Percentiles rank a stretch among this genome's conserved stretches.
Evolutionary conservation across 1,140 invertebrate genomes (phyloP).

Genomic region (Ceratitis capitata): DNA sequence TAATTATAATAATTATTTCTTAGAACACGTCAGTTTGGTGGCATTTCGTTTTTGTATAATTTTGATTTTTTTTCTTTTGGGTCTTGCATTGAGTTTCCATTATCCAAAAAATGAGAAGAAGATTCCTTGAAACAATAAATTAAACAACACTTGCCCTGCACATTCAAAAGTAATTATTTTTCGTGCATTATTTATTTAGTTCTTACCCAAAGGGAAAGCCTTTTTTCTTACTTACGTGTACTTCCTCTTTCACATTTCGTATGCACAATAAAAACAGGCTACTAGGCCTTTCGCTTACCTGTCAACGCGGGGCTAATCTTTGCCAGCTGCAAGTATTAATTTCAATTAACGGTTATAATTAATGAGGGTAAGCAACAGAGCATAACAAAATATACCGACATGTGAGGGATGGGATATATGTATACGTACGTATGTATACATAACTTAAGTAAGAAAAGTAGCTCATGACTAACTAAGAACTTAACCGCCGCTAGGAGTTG

Average conservation of each 20-base stretch:
- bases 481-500: too few relatives aligned
- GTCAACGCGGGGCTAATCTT: conserved; percentile 3
- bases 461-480: neutral
- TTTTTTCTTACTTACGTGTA: neutral
- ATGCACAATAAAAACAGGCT: too few relatives aligned
- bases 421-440: neutral
- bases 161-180: neutral
- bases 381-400: neutral
- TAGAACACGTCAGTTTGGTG: neutral
- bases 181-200: neutral
- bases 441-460: neutral
- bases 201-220: neutral
- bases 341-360: conserved; percentile 14
- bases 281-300: neutral
- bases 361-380: conserved; percentile 8
- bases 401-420: neutral
- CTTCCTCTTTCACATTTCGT: neutral
- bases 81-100: neutral
- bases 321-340: conserved; percentile 6
- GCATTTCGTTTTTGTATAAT: neutral
- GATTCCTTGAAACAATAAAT: neutral
- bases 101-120: neutral
- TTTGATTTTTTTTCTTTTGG: too few relatives aligned
- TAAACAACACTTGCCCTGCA: neutral
- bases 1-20: neutral